Evolutionary conservation across 2,113 vertebrate species (phyloP), one percentile per base, ranked within the genome.

Genomic region (Otocyon megalotis): DNA sequence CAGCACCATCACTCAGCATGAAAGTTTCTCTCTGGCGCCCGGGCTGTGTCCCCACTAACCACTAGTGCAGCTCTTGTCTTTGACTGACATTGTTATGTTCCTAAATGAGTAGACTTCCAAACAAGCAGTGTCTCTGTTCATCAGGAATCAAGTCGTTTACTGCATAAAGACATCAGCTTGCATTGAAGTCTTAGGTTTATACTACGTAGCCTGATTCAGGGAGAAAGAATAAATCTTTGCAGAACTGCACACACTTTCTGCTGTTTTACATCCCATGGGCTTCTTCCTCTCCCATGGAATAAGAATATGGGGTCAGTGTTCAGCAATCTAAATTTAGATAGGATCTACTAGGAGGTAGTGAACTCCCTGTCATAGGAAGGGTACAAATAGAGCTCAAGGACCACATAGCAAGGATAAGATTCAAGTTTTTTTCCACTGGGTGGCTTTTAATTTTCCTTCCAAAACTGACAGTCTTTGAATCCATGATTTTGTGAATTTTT

Each of bases 401-500:
- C 60, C 16, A 19, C 0, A 8, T 65, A 82, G 48, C 26, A 85
- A 87, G 74, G 74, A 56, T 48, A 53, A 54, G 16, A 77, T 53
- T 58, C 30, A 56, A 22, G 53, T 30, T 26, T 1, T 0, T n/a
- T 80, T 91, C 76, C 32, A n/a, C 20, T 94, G 80, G 35, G 30
- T 53, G 10, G 56, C 26, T 7, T n/a, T 90, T 65, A 56, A 71
- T 94, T 89, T 90, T 82, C 71, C 91, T 92, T 82, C 72, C 54
- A 91, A 86, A 65, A 54, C 1, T 65, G 35, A 53, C 5, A 65
- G 54, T 60, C 76, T 87, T 58, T 48, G 71, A 84, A 76, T 84
- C 76, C 54, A 15, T 30, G 10, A 83, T 62, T 92, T 43, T 91
- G 19, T 85, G 54, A 53, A 88, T 86, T 43, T 43, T 43, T 43